Evolutionary conservation across 2,888 invertebrate genomes (phyloP), one percentile per base, ranked within the genome.

Genomic region (Galeruca laticollis): DNA sequence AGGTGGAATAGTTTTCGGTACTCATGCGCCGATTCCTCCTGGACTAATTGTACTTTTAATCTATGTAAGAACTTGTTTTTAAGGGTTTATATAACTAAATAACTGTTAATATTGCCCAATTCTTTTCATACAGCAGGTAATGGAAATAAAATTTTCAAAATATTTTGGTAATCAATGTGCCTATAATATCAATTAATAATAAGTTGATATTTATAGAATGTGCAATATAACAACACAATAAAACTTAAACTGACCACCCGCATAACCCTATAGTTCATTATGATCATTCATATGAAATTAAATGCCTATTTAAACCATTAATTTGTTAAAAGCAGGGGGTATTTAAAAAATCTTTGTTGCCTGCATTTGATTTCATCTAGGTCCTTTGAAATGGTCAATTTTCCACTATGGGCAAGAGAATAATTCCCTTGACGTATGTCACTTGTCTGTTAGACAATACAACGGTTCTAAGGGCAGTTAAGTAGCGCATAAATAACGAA

Each of bases 401-500:
- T 74, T 77, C 77, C 75, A 52, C 73, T 73, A 69, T 73, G 72
- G 69, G 65, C 70, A 72, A 69, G 72, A 63, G 69, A 69, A 47
- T 66, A 64, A 74, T 62, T 69, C 59, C 64, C 65, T 59, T 75
- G 76, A 75, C 77, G 76, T 78, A 77, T 76, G 77, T 75, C 77
- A 75, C 57, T 72, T 74, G 71, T 71, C 72, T 60, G 69, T 64
- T 67, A 73, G 72, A 76, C 76, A 76, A 76, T 74, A 70, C 72
- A 60, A 51, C 66, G 73, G 62, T 70, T 71, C 76, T 70, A 72
- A 69, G 78, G 78, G 77, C 79, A 75, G 74, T 76, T 74, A 77
- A 77, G 78, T 76, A 77, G 75, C 79, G 80, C 83, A 82, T 83
- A 83, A 84, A 84, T 83, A 82, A 83, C 82, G 82, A 83, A 84